Evolutionary conservation across 2,113 vertebrate species (phyloP).

Genomic region (Recurvirostra avosetta): DNA sequence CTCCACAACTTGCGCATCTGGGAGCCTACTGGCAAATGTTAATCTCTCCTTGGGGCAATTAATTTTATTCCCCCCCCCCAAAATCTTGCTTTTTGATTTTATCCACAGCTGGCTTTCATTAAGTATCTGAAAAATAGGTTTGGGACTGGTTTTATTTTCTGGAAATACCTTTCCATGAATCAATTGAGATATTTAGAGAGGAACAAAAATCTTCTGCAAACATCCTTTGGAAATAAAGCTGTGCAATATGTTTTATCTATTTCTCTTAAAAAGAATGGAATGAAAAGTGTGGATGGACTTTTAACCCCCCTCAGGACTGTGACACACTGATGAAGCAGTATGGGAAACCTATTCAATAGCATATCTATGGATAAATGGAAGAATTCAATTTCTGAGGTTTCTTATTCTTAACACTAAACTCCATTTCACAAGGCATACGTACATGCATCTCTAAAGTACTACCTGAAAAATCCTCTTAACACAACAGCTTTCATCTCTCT

Average conservation of each 20-base stretch:
- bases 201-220: background rate
- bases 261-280: background rate
- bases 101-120: background rate
- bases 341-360: background rate
- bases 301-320: background rate
- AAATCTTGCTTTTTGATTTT: background rate
- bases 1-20: background rate
- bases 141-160: background rate
- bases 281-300: background rate
- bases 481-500: slow-evolving; percentile 36
- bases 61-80: background rate
- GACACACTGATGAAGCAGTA: background rate
- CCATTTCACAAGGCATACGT: background rate
- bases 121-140: background rate
- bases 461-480: slow-evolving; percentile 43
- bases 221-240: background rate
- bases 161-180: background rate
- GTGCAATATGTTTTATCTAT: background rate
- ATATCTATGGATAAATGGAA: slow-evolving; percentile 14
- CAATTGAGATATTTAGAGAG: background rate
- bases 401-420: slow-evolving; percentile 33
- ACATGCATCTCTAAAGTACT: slow-evolving; percentile 4
- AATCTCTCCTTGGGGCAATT: background rate
- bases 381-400: background rate
- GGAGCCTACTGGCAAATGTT: background rate